Evolutionary conservation across 2,113 vertebrate genomes (phyloP), one percentile per base, ranked within the genome.

Genomic region (Cettia cetti): DNA sequence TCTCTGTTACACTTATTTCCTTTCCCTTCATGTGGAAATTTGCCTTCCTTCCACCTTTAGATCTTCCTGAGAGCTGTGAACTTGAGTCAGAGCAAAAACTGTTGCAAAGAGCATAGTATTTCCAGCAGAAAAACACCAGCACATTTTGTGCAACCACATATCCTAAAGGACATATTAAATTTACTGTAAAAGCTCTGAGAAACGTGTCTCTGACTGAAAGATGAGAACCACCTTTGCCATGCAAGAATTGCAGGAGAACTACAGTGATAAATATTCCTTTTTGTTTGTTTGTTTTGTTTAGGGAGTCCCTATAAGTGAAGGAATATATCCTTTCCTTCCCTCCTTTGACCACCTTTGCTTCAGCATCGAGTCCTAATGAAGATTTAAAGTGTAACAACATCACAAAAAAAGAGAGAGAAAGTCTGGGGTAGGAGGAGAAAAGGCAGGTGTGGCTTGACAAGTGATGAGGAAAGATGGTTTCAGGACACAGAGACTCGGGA

Each of bases 391-490:
- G 23, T 53, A 57, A 84, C 33, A 44, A 4, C 10, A 53, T 19
- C 54, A 49, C 26, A 42, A 68, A 61, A 52, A 72, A 31, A 35
- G 39, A 40, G 39, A 40, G 5, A 86, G 11, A 60, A 59, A n/a
- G 24, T 53, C 78, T 85, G 9, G 9, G 8, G 21, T 2, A 77
- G 40, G 13, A 81, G 52, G 21, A 88, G 49, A 65, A 72, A 82
- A 77, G 50, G 85, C 82, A 95, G 82, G 70, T 93, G 82, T 90
- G 71, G 39, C 42, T 80, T 76, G 50, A 85, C 50, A 92, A 88
- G 26, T 30, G 45, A 70, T 21, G 54, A 66, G 82, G 88, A 92
- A 83, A 93, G 15, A 86, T 63, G 15, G 49, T 92, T 77, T 63
- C 79, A 92, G 86, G 82, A 80, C 50, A 74, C 6, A 5, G 31